Conservation (phyloP, 2,113 vertebrate genomes). For the Toxotes jaculatrix region DNA sequence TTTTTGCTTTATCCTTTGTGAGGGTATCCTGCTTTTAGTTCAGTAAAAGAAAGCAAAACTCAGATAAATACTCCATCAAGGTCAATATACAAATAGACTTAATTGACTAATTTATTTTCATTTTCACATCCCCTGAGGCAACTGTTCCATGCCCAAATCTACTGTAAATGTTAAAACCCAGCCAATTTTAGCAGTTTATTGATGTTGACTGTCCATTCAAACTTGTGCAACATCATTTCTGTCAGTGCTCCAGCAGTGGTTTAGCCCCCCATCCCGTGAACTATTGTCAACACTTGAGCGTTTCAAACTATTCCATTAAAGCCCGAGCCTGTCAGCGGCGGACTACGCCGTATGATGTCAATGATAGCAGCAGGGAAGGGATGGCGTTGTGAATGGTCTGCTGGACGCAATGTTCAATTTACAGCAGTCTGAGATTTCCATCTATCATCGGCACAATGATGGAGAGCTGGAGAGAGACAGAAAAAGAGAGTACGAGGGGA, state of each 20-base stretch:
- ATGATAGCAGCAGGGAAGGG: constrained; percentile 54
- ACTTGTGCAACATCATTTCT: constrained; percentile 16
- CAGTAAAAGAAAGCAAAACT: constrained; percentile 3
- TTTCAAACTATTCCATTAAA: constrained; percentile 67
- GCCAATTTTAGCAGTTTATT: not conserved
- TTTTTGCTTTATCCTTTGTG: constrained; percentile 36
- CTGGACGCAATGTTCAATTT: constrained; percentile 77
- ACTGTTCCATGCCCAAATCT: not conserved
- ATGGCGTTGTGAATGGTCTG: constrained; percentile 62
- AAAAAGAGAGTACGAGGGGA: constrained; percentile 10
- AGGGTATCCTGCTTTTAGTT: constrained; percentile 41
- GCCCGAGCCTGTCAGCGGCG: constrained; percentile 39
- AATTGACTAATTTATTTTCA: constrained; percentile 2
- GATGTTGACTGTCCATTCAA: not conserved
- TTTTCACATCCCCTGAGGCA: not conserved
- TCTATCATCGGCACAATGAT: constrained; percentile 69
- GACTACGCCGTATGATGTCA: constrained; percentile 41
- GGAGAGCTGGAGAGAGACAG: constrained; percentile 40
- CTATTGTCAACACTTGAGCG: constrained; percentile 54
- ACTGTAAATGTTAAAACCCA: constrained; percentile 4
- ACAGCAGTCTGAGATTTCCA: constrained; percentile 74
- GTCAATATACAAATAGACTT: constrained; percentile 18
- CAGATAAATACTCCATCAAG: constrained; percentile 32
- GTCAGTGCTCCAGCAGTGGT: not conserved
- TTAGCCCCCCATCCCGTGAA: not conserved